These are phyloP conservation scores for Hyppa rectilinea DNA, from an alignment of 2,888 invertebrate genomes.

Conservation along the genomic window DNA sequence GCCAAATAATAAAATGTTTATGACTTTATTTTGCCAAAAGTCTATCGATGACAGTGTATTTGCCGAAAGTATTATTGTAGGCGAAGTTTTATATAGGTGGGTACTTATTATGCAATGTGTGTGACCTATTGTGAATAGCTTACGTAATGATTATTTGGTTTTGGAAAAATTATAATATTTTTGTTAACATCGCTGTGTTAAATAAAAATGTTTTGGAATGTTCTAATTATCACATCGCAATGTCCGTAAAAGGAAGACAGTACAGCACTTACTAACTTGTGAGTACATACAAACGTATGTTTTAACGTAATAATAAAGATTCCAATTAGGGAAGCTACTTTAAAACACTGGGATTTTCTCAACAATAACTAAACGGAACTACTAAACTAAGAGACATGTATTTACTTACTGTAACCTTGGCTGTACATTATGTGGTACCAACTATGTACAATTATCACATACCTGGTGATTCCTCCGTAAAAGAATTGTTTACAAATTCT, in stretches of 20 bases:
- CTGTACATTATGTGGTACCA: slow-evolving; percentile 70
- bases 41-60: background rate
- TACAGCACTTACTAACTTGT: slow-evolving; percentile 45
- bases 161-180: slow-evolving; percentile 16
- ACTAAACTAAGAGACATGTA: slow-evolving; percentile 73
- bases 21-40: background rate
- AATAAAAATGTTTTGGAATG: slow-evolving; percentile 21
- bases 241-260: slow-evolving; percentile 15
- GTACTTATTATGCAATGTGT: slow-evolving; percentile 27
- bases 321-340: slow-evolving; percentile 57
- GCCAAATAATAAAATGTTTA: slow-evolving; percentile 23
- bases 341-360: slow-evolving; percentile 63
- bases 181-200: slow-evolving; percentile 37
- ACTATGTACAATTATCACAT: slow-evolving; percentile 85
- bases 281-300: slow-evolving; percentile 40
- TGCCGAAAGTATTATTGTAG: slow-evolving; percentile 1
- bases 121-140: slow-evolving; percentile 29
- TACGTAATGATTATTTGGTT: slow-evolving; percentile 29
- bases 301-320: slow-evolving; percentile 38
- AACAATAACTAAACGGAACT: slow-evolving; percentile 78
- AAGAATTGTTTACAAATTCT: slow-evolving; percentile 60
- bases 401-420: slow-evolving; percentile 80
- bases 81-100: slow-evolving; percentile 8
- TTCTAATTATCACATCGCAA: slow-evolving; percentile 30
- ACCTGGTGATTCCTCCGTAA: slow-evolving; percentile 72